phyloP scores from a whole-genome alignment of 2,888 invertebrate species.

The Gonocerus acuteangulatus region DNA sequence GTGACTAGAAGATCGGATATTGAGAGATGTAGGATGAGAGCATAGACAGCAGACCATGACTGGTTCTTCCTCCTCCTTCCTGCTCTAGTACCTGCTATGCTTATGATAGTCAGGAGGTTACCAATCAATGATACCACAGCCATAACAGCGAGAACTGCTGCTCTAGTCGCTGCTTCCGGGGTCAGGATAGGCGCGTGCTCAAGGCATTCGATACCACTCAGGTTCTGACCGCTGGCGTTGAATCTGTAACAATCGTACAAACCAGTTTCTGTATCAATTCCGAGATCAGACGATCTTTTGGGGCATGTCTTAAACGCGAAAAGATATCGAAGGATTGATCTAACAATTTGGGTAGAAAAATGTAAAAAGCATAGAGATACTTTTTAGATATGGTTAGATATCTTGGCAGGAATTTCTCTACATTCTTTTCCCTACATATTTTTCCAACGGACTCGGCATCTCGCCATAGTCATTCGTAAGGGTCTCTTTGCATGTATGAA shows the following conservation, averaged over 20 bases:
- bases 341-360: too few relatives aligned
- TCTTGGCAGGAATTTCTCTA: too few relatives aligned
- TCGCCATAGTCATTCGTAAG: too few relatives aligned
- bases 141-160: slow-evolving; percentile 60
- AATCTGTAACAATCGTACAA: neutral
- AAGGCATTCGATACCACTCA: slow-evolving; percentile 43
- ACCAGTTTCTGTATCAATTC: too few relatives aligned
- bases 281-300: too few relatives aligned
- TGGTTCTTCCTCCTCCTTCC: slow-evolving; percentile 34
- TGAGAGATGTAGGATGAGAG: slow-evolving; percentile 71
- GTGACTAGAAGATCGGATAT: slow-evolving; percentile 75
- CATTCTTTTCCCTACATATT: too few relatives aligned
- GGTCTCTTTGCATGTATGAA: too few relatives aligned
- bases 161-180: slow-evolving; percentile 55
- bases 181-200: slow-evolving; percentile 64
- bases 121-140: slow-evolving; percentile 65
- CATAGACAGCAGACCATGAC: slow-evolving; percentile 50
- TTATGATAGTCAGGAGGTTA: slow-evolving; percentile 68
- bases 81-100: slow-evolving; percentile 51
- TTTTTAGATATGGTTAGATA: too few relatives aligned
- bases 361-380: too few relatives aligned
- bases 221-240: slow-evolving; percentile 23
- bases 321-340: too few relatives aligned
- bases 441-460: too few relatives aligned
- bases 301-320: too few relatives aligned